phyloP scores from a whole-genome alignment of 2,888 invertebrate species.

The Dryocosmus kuriphilus region DNA sequence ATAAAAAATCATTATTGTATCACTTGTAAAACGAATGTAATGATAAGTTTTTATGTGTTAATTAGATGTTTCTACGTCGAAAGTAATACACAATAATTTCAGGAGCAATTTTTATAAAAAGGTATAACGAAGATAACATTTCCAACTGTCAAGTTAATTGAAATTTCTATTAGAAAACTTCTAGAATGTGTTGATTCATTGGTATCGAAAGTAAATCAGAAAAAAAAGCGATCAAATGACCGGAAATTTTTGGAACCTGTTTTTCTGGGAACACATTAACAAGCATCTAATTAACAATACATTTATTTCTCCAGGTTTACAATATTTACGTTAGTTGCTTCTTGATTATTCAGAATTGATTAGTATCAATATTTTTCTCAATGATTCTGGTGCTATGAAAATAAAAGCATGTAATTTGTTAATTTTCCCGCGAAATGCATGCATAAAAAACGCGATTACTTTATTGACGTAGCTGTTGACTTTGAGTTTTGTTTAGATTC shows the following conservation, averaged over 20 bases:
- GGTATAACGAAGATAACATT: background rate
- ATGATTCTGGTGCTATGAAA: too few relatives aligned
- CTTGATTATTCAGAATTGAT: background rate
- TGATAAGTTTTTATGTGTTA: background rate
- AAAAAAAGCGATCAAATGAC: background rate
- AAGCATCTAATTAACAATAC: background rate
- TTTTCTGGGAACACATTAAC: background rate
- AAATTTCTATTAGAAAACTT: too few relatives aligned
- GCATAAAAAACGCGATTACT: background rate
- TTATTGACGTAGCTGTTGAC: background rate
- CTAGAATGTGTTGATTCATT: background rate
- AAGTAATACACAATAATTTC: background rate
- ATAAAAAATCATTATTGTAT: background rate
- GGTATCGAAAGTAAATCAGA: background rate
- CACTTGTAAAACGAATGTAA: background rate
- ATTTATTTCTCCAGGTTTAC: background rate
- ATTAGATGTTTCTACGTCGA: background rate
- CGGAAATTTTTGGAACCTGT: background rate
- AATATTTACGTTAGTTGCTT: background rate
- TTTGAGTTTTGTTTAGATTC: background rate
- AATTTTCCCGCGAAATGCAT: background rate
- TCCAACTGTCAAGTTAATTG: background rate
- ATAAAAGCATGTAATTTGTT: background rate
- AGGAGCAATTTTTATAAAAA: background rate
- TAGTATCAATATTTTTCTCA: background rate